A percentile compares a stretch with the other conserved stretches of the same genome.
Evolutionary conservation across 2,888 invertebrate genomes (phyloP).

Genomic region (Carabus problematicus): DNA sequence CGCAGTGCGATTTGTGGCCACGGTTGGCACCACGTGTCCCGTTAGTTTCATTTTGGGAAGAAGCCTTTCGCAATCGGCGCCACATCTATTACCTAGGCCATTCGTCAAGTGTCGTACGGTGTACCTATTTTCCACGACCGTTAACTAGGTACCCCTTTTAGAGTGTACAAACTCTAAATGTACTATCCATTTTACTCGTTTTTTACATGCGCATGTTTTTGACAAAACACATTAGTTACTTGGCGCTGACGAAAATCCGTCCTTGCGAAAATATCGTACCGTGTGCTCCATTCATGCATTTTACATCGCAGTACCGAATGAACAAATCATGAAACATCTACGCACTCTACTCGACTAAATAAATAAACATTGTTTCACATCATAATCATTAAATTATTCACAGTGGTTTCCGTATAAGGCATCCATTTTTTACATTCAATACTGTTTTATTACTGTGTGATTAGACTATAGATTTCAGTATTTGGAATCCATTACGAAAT

Average conservation of each 20-base stretch:
- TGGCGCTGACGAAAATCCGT: conserved; percentile 20
- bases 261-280: too few relatives aligned
- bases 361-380: too few relatives aligned
- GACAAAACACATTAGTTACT: conserved; percentile 33
- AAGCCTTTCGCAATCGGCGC: conserved; percentile 23
- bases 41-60: conserved; percentile 18
- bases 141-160: conserved; percentile 26
- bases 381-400: too few relatives aligned
- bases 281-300: too few relatives aligned
- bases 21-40: background rate
- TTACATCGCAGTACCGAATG: too few relatives aligned
- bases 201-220: conserved; percentile 28
- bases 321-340: too few relatives aligned
- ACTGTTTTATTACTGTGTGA: too few relatives aligned
- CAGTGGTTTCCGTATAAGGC: too few relatives aligned
- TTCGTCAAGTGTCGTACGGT: conserved; percentile 6
- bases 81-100: conserved; percentile 10
- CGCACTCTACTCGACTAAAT: too few relatives aligned
- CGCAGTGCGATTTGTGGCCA: conserved; percentile 5
- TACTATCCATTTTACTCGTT: conserved; percentile 21
- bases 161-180: conserved; percentile 34
- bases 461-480: too few relatives aligned
- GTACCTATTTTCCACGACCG: conserved; percentile 9
- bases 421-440: too few relatives aligned
- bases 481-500: too few relatives aligned